Evolutionary conservation across 2,797 vertebrate genomes (phyloP), one percentile per base, ranked within the genome.

Genomic region (Myripristis murdjan): DNA sequence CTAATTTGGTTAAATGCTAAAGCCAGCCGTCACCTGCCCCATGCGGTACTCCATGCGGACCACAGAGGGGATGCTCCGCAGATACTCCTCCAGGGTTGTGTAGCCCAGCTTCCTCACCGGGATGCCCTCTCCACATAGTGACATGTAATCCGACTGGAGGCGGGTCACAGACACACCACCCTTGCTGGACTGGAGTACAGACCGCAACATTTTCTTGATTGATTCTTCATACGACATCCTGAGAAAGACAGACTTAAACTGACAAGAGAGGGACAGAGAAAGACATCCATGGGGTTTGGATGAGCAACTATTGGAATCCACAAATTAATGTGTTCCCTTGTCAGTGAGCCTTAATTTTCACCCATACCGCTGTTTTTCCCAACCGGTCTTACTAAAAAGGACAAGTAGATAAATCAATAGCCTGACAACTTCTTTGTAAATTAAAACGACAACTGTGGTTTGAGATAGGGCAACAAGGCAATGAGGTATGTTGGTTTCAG

Each of bases 141-240:
- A 92, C 22, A 64, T 88, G 87, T 96, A 99, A 57, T 97, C 96
- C 6, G 78, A 64, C 88, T 96, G 96, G 24, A 99, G 93, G 5
- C 74, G 93, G 18, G 57, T 44, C 24, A 98, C 48, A 16, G 89
- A 85, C 76, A 98, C 58, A 0, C 97, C 97, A 0, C 71, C 75
- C 87, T 97, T 98, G 79, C 95, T 95, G 56, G 96, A 92, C 87
- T 96, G 96, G 24, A 99, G 95, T 28, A 98, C 97, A 58, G 97
- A 93, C 61, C 96, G 91, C 47, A 99, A 75, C 87, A 96, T 94
- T 89, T 97, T 98, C 51, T 95, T 94, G 49, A 95, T 86, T 24
- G 95, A 87, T 77, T 98, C 96, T 0, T 53, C 77, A 23, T 95
- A 93, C 22, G 94, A 88, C 97, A 98, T 97, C 87, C 92, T 96